These are phyloP conservation scores for Poliocrania exsul DNA, from an alignment of 2,797 vertebrate genomes.

Conservation along the genomic window DNA sequence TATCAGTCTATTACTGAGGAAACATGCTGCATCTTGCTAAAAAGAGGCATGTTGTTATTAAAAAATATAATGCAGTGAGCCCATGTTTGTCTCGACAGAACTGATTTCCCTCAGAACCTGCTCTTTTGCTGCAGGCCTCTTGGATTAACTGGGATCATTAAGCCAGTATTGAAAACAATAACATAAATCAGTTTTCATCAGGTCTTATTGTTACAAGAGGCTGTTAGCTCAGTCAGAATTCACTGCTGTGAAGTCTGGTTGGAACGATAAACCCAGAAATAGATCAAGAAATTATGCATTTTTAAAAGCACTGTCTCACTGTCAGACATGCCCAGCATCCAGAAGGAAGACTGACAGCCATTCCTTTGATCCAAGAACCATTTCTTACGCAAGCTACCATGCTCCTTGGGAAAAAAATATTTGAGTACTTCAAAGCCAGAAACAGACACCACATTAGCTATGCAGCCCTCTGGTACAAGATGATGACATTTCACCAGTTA, in stretches of 20 bases:
- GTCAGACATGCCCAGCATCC: not conserved
- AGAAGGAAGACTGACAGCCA: not conserved
- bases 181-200: not conserved
- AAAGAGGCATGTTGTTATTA: not conserved
- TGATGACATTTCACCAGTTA: not conserved
- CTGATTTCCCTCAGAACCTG: not conserved
- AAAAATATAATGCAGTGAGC: not conserved
- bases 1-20: not conserved
- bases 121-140: not conserved
- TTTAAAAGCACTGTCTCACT: constrained; percentile 9
- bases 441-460: not conserved
- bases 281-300: not conserved
- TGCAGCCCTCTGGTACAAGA: not conserved
- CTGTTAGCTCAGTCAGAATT: not conserved
- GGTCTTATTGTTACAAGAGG: not conserved
- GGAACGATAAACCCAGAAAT: not conserved
- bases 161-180: not conserved
- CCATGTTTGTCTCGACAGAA: not conserved
- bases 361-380: constrained; percentile 28
- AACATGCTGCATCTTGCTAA: not conserved
- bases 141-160: not conserved
- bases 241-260: not conserved
- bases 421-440: constrained; percentile 10
- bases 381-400: not conserved
- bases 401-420: not conserved